Percentiles rank a stretch among this genome's conserved stretches.
Evolutionary conservation across 2,797 vertebrate species (phyloP).

Genomic region (Erethizon dorsatum): DNA sequence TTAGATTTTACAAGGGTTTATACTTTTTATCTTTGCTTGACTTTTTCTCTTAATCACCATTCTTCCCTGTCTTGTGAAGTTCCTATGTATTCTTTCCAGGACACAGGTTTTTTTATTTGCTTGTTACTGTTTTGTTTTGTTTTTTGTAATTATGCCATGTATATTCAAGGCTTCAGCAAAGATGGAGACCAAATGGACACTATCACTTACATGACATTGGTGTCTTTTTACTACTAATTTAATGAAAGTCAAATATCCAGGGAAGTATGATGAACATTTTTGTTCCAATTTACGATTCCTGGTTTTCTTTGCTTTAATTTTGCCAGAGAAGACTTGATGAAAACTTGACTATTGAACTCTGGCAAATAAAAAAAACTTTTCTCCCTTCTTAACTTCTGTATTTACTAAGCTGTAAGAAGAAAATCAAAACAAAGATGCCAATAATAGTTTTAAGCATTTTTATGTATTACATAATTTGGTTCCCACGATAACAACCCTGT

Average conservation of each 20-base stretch:
- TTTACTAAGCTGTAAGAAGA: neutral
- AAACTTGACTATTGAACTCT: no score
- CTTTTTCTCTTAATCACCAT: neutral
- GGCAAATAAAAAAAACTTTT: neutral
- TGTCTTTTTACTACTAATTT: neutral
- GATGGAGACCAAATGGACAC: neutral
- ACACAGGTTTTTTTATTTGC: neutral
- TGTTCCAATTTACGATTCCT: neutral
- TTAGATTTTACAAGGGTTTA: neutral
- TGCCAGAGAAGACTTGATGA: neutral
- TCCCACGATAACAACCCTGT: neutral
- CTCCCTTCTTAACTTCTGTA: neutral
- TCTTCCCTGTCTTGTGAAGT: neutral
- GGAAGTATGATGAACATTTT: neutral
- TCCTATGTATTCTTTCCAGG: neutral
- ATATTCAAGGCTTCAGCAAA: neutral
- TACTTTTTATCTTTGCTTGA: neutral
- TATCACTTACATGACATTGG: neutral
- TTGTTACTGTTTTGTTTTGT: neutral
- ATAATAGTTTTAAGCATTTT: neutral
- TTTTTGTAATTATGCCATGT: neutral
- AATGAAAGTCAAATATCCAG: neutral
- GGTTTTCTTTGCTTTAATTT: conserved; percentile 48
- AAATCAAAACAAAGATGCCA: neutral
- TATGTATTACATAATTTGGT: neutral